Evolutionary conservation across 2,113 vertebrate genomes (phyloP), one percentile per base, ranked within the genome.

Genomic region (Pachypanchax playfairii): DNA sequence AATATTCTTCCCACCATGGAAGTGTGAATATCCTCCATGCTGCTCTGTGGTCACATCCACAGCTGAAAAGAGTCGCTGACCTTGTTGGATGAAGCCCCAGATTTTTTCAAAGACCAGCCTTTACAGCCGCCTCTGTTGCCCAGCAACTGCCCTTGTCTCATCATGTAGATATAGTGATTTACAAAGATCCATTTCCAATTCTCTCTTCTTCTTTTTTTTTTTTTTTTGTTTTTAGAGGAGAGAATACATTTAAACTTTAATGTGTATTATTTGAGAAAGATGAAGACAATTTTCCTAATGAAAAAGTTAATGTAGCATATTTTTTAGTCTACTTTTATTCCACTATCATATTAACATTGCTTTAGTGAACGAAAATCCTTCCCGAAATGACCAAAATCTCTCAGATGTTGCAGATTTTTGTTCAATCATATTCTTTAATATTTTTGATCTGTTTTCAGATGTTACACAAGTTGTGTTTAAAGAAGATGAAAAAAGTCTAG

Each of bases 141-240:
- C 56, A 15, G 82, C 77, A 81, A 83, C 85, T 79, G 74, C 68
- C 49, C 57, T 61, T 11, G 42, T 65, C 47, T 79, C 21, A 70
- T 47, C 4, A 22, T 44, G 38, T 44, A 66, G 62, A 78, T 17
- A 6, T 17, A 9, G 14, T 24, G 21, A 12, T 76, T 76, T 17
- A 22, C 64, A 52, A 58, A 25, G n/a, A 29, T 51, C 8, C 15
- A 46, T 42, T 38, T 64, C 13, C 5, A 42, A 4, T 53, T n/a
- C n/a, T n/a, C n/a, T n/a, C n/a, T n/a, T n/a, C n/a, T n/a, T n/a
- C n/a, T n/a, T n/a, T 25, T 31, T 14, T 47, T 17, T 13, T 25
- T 31, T 14, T 47, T 17, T 13, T 15, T 46, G n/a, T 12, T 9
- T 2, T 35, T 33, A 29, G 15, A 29, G 46, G 41, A 44, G 35